These are phyloP conservation scores for Cairina moschata DNA, from an alignment of 2,113 vertebrate species.

Conservation along the genomic window DNA sequence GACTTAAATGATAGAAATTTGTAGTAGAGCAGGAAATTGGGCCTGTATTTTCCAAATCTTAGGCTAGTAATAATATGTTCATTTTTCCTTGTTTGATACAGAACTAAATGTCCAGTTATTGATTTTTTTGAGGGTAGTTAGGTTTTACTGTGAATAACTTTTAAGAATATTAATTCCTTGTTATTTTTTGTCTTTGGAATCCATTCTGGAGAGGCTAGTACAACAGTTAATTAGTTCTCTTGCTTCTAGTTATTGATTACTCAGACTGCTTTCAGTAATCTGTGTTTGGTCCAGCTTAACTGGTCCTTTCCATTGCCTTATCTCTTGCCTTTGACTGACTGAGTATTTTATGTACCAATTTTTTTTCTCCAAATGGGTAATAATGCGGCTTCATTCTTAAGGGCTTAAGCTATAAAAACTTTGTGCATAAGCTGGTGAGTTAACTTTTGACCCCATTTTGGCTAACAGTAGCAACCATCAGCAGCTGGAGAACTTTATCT, in stretches of 20 bases:
- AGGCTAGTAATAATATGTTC: neutral
- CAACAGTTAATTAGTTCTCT: neutral
- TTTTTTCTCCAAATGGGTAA: neutral
- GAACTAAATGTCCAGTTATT: neutral
- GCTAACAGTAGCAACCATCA: constrained; percentile 22
- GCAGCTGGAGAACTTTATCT: constrained; percentile 36
- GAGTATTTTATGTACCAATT: neutral
- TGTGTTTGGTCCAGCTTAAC: neutral
- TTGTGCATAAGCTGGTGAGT: neutral
- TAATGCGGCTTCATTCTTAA: neutral
- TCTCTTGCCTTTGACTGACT: constrained; percentile 1
- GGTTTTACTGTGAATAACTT: neutral
- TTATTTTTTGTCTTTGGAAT: neutral
- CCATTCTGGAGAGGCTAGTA: neutral
- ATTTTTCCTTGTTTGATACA: neutral
- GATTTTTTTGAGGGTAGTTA: neutral
- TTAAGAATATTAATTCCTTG: neutral
- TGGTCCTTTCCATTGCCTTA: neutral
- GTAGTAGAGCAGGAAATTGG: neutral
- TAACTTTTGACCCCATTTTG: constrained; percentile 16
- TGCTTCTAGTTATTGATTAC: neutral
- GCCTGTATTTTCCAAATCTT: neutral
- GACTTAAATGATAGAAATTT: neutral
- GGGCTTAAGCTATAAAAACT: neutral
- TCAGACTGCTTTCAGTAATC: neutral